phyloP scores from a whole-genome alignment of 2,888 invertebrate species.

The Ochropleura leucogaster region DNA sequence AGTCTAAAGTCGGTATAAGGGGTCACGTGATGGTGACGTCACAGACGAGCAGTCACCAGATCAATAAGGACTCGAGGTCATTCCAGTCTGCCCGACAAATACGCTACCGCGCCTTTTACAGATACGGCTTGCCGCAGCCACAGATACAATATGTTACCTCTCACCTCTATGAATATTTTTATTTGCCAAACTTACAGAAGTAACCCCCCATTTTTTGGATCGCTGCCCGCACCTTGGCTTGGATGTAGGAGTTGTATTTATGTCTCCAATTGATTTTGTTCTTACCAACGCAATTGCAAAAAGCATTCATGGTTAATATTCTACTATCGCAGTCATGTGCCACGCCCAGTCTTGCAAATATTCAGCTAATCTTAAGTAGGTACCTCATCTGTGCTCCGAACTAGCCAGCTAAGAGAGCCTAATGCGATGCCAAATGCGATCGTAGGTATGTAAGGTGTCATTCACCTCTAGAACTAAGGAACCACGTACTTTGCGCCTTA shows the following conservation, averaged over 20 bases:
- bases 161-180: conserved; percentile 52
- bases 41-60: conserved; percentile 83
- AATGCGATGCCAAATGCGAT: conserved; percentile 62
- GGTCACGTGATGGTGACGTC: conserved; percentile 81
- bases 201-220: conserved; percentile 41
- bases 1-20: conserved; percentile 64
- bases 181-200: conserved; percentile 42
- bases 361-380: conserved; percentile 51
- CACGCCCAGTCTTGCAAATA: conserved; percentile 57
- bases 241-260: conserved; percentile 16
- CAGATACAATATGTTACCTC: conserved; percentile 61
- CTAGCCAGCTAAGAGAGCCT: conserved; percentile 56
- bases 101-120: conserved; percentile 74
- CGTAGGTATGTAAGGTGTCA: conserved; percentile 59
- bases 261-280: conserved; percentile 41
- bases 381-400: conserved; percentile 43
- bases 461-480: conserved; percentile 63
- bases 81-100: conserved; percentile 78
- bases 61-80: conserved; percentile 88
- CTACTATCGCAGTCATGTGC: conserved; percentile 27
- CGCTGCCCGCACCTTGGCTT: conserved; percentile 41
- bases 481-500: conserved; percentile 43
- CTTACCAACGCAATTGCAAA: conserved; percentile 25
- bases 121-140: conserved; percentile 55
- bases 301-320: conserved; percentile 34